Conservation (phyloP, 2,113 vertebrate genomes). For the Notechis scutatus region DNA sequence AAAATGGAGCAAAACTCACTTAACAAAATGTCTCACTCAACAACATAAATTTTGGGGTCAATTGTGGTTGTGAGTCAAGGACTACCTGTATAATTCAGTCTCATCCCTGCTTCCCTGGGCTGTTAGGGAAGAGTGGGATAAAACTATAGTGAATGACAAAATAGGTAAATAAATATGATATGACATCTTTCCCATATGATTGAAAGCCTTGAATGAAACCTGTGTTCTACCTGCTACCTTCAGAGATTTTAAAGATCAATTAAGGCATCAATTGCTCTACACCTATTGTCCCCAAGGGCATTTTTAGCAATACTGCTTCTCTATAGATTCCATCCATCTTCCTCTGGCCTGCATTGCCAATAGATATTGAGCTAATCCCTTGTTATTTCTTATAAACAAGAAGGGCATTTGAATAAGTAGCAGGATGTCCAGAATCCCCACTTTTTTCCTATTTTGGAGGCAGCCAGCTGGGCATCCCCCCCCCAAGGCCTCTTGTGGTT, state of each 20-base stretch:
- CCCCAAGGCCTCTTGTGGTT: background rate
- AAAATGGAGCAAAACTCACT: background rate
- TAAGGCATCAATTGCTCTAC: background rate
- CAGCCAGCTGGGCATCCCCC: background rate
- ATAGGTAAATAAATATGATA: background rate
- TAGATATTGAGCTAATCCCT: background rate
- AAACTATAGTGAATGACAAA: background rate
- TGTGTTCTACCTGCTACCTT: background rate
- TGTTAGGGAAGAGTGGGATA: background rate
- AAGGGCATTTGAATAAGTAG: background rate
- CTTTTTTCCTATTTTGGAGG: background rate
- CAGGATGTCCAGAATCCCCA: background rate
- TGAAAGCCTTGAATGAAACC: background rate
- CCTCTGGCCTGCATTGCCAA: background rate
- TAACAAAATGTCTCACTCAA: background rate
- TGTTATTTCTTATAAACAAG: background rate
- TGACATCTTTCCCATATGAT: background rate
- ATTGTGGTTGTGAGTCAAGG: background rate
- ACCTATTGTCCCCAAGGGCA: background rate
- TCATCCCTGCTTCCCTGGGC: background rate
- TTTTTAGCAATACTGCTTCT: slow-evolving; percentile 3
- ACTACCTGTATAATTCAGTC: background rate
- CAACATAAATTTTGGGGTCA: background rate
- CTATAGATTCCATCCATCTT: slow-evolving; percentile 11
- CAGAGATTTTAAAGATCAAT: background rate